Evolutionary conservation across 2,113 vertebrate species (phyloP).

Genomic region (Cyanoderma ruficeps): DNA sequence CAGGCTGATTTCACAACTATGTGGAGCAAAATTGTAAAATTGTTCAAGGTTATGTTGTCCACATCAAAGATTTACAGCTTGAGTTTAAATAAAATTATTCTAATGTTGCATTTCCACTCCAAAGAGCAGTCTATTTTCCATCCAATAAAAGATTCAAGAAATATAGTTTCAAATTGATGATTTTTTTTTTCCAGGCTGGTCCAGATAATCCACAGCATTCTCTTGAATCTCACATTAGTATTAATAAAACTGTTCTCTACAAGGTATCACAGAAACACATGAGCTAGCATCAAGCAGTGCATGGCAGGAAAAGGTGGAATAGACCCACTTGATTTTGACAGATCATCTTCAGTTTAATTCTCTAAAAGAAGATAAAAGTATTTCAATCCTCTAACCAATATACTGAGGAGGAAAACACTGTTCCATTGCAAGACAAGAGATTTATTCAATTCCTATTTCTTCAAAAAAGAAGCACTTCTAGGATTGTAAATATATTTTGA

Average conservation of each 20-base stretch:
- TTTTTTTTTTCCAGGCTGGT: background rate
- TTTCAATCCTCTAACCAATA: background rate
- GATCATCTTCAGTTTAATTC: background rate
- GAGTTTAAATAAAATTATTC: constrained; percentile 45
- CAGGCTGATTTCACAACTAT: constrained; percentile 56
- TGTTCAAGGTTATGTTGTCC: constrained; percentile 3
- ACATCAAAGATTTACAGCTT: constrained; percentile 51
- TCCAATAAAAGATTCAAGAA: background rate
- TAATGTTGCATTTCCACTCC: constrained; percentile 32
- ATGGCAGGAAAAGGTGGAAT: background rate
- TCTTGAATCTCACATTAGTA: background rate
- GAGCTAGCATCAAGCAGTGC: background rate
- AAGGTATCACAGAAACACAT: background rate
- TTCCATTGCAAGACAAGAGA: background rate
- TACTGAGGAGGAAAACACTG: background rate
- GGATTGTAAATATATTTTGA: background rate
- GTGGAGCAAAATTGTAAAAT: constrained; percentile 9
- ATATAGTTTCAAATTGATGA: background rate
- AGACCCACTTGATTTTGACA: background rate
- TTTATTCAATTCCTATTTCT: background rate
- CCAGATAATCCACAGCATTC: background rate
- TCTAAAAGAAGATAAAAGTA: background rate
- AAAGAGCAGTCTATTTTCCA: constrained; percentile 42
- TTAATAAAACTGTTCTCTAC: constrained; percentile 6
- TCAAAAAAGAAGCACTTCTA: background rate